These are phyloP conservation scores for Nemotelus nigrinus DNA, from an alignment of 2,888 invertebrate genomes.

Conservation along the genomic window DNA sequence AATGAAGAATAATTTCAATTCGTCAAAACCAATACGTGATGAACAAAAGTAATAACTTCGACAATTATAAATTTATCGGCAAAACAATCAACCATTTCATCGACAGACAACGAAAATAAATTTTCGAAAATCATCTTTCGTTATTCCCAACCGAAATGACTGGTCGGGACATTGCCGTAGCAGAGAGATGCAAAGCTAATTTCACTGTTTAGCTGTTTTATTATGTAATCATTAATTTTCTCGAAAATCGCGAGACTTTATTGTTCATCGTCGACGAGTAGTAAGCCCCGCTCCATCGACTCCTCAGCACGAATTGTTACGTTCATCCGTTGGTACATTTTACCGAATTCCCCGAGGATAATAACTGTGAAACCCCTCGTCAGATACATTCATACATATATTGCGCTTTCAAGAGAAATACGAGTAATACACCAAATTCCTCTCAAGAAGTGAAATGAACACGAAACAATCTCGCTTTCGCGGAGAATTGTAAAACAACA, in stretches of 20 bases:
- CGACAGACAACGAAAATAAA: slow-evolving; percentile 22
- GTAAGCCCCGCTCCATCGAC: not conserved
- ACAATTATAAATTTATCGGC: slow-evolving; percentile 6
- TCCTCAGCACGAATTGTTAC: not conserved
- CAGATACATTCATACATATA: slow-evolving; percentile 20
- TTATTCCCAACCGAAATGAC: not conserved
- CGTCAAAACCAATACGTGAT: not conserved
- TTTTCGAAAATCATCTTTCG: slow-evolving; percentile 28
- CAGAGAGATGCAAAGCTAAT: slow-evolving; percentile 37
- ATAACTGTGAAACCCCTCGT: slow-evolving; percentile 38
- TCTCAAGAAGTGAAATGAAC: slow-evolving; percentile 17
- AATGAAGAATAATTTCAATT: not conserved
- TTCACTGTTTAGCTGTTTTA: slow-evolving; percentile 45
- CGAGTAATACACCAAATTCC: too few species aligned
- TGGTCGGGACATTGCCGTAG: not conserved
- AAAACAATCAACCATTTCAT: slow-evolving; percentile 3
- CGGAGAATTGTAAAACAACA: slow-evolving; percentile 44
- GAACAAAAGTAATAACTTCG: not conserved
- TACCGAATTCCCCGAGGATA: slow-evolving; percentile 41
- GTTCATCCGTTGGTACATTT: slow-evolving; percentile 37
- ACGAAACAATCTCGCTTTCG: slow-evolving; percentile 17
- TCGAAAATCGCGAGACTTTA: slow-evolving; percentile 41
- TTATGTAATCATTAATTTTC: slow-evolving; percentile 45
- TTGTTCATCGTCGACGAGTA: slow-evolving; percentile 24
- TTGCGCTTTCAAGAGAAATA: too few species aligned